Evolutionary conservation across 1,140 invertebrate genomes (phyloP), one percentile per base, ranked within the genome.

Genomic region (Drosophila repletoides): DNA sequence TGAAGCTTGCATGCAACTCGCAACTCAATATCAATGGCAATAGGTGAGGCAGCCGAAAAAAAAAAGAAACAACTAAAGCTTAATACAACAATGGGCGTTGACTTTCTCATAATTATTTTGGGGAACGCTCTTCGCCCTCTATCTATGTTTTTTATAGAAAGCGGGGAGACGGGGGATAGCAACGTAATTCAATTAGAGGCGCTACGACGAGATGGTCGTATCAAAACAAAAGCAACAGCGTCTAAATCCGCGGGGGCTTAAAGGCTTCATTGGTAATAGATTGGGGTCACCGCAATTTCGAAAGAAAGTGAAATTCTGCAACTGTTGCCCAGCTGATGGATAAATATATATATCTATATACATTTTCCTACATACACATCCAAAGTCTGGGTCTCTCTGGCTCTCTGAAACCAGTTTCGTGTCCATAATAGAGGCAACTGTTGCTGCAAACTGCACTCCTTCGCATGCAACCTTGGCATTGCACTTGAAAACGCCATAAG

Each of bases 301-400:
- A 86, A 84, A 86, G 80, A 84, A 84, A 84, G 80, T 84, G 80
- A 84, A 84, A 84, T 84, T 84, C 80, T 84, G 76, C 77, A 83
- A 77, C 74, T 59, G 77, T 70, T 83, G 68, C 40, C 65, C 40
- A 76, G 72, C 73, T 76, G 74, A 76, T 60, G 59, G 55, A 72
- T 77, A 68, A 58, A 67, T 64, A n/a, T n/a, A n/a, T n/a, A n/a
- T n/a, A n/a, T n/a, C n/a, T n/a, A n/a, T n/a, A n/a, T n/a, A n/a
- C n/a, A n/a, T n/a, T n/a, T n/a, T n/a, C n/a, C n/a, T n/a, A n/a
- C n/a, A n/a, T n/a, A n/a, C n/a, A n/a, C 7, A 29, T 53, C 26
- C 19, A 15, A 26, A 29, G 22, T 7, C 41, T 29, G 24, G 7
- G 17, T 48, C 52, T 29, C n/a, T 7, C 26, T 6, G 7, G 12